These are phyloP conservation scores for Sander vitreus DNA, from an alignment of 2,113 vertebrate genomes.

Conservation along the genomic window DNA sequence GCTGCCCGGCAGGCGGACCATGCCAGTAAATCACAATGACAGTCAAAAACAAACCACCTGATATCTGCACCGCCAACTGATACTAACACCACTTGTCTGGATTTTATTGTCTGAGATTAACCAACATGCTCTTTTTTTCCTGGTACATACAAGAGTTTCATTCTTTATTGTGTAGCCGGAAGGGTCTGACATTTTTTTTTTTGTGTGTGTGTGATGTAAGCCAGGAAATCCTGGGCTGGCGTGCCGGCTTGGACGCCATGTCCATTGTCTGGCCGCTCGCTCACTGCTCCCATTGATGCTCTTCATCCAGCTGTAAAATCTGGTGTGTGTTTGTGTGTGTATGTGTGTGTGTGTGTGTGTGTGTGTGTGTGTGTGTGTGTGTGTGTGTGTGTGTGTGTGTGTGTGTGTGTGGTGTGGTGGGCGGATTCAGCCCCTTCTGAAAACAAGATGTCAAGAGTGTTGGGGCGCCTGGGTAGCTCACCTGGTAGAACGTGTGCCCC, in stretches of 20 bases:
- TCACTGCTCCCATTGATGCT: slow-evolving; percentile 82
- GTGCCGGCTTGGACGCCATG: slow-evolving; percentile 64
- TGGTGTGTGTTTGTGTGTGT: slow-evolving; percentile 52
- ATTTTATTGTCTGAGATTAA: slow-evolving; percentile 24
- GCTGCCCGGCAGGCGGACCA: slow-evolving; percentile 20
- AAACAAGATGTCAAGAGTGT: slow-evolving; percentile 74
- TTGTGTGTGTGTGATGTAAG: slow-evolving; percentile 72
- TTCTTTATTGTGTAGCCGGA: slow-evolving; percentile 54
- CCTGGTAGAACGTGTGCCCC: too few relatives aligned
- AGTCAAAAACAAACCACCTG: slow-evolving; percentile 57
- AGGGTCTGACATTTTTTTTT: slow-evolving; percentile 53
- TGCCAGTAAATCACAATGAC: slow-evolving; percentile 55
- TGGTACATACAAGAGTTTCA: slow-evolving; percentile 48
- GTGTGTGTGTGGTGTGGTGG: slow-evolving; percentile 29
- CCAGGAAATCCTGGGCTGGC: slow-evolving; percentile 83
- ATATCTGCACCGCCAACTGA: slow-evolving; percentile 25
- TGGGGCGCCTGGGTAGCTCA: too few relatives aligned
- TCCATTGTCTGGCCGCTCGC: slow-evolving; percentile 75
- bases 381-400: slow-evolving; percentile 11
- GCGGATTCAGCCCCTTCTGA: slow-evolving; percentile 68
- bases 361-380: slow-evolving; percentile 21
- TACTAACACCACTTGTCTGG: slow-evolving; percentile 26
- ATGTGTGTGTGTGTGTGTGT: slow-evolving; percentile 10
- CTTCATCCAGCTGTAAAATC: slow-evolving; percentile 86
- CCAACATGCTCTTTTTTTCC: slow-evolving; percentile 13